These are phyloP conservation scores for Dendrophyllia cribrosa DNA, from an alignment of 64 coral and sea anemone species.

Conservation along the genomic window DNA sequence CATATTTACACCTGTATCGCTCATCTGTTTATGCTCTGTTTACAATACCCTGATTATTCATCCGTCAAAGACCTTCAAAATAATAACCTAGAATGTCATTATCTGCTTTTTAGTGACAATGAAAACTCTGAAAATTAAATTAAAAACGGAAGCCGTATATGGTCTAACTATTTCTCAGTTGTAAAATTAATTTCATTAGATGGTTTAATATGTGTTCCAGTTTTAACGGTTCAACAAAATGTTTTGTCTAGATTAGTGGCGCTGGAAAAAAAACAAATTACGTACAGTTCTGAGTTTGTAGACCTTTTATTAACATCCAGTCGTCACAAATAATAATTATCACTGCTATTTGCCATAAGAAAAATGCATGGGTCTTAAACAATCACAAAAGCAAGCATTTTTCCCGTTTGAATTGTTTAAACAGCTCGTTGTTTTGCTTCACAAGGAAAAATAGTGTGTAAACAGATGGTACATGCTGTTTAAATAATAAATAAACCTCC, in stretches of 20 bases:
- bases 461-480: not conserved
- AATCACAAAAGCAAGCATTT: not conserved
- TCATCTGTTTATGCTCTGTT: slow-evolving; percentile 1
- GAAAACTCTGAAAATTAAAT: not conserved
- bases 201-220: not conserved
- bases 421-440: not conserved
- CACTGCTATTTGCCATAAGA: not conserved
- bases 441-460: not conserved
- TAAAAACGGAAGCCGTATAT: too few relatives aligned
- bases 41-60: not conserved
- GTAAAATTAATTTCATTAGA: not conserved
- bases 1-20: not conserved
- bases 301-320: too few relatives aligned
- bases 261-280: too few relatives aligned
- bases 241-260: too few relatives aligned
- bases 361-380: not conserved
- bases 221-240: not conserved
- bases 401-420: not conserved
- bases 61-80: not conserved
- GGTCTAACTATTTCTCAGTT: too few relatives aligned
- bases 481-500: slow-evolving; percentile 25
- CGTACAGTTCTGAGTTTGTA: too few relatives aligned
- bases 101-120: not conserved
- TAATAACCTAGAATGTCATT: not conserved
- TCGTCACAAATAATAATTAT: too few relatives aligned